These are phyloP conservation scores for Molossus molossus DNA, from an alignment of 2,797 vertebrate species.

Conservation along the genomic window DNA sequence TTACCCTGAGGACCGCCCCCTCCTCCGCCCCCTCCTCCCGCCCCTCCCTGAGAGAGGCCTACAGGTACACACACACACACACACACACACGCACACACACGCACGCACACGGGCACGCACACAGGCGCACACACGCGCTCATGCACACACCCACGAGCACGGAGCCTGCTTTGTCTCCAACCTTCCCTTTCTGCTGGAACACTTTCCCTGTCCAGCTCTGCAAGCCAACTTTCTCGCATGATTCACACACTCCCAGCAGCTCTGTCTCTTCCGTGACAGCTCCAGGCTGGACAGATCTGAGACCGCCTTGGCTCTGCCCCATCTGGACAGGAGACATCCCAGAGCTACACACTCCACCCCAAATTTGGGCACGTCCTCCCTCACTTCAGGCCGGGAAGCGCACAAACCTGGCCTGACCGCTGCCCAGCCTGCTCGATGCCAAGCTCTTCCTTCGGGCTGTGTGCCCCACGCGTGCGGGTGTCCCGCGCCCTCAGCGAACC, in stretches of 20 bases:
- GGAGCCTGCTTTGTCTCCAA: neutral
- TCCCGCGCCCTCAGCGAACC: neutral
- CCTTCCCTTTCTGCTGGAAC: neutral
- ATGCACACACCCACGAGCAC: neutral
- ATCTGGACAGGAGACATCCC: neutral
- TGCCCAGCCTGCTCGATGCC: neutral
- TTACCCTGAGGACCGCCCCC: neutral
- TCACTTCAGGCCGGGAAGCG: neutral
- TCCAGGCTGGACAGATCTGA: neutral
- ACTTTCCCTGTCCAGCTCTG: neutral
- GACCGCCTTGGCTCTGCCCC: neutral
- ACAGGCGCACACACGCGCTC: too few species aligned
- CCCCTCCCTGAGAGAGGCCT: neutral
- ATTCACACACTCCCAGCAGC: neutral
- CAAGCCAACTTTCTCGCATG: neutral
- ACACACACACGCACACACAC: fast-evolving
- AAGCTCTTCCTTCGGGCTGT: neutral
- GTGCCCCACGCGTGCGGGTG: neutral
- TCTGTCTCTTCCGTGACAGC: neutral
- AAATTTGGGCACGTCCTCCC: neutral
- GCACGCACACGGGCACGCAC: too few species aligned
- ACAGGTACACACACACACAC: neutral
- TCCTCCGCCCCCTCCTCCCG: neutral
- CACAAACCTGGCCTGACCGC: neutral
- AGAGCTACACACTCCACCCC: neutral